phyloP scores from a whole-genome alignment of 1,140 invertebrate genomes.

The Asbolus verrucosus region DNA sequence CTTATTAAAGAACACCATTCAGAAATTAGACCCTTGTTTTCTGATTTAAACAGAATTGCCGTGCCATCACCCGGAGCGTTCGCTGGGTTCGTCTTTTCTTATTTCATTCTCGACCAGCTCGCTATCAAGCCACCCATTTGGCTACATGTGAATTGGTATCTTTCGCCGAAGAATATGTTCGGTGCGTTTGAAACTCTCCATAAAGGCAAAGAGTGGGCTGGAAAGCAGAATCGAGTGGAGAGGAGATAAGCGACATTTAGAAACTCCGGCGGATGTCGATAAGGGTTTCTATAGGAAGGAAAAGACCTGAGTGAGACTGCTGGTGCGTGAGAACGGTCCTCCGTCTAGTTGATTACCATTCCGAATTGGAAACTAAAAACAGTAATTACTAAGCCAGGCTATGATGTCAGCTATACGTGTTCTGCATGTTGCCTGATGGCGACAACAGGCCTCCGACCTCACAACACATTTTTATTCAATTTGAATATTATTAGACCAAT shows the following conservation, averaged over 20 bases:
- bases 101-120: constrained; percentile 18
- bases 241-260: constrained; percentile 35
- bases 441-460: constrained; percentile 37
- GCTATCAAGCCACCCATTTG: constrained; percentile 2
- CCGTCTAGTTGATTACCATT: constrained; percentile 53
- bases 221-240: constrained; percentile 32
- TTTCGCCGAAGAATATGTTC: constrained; percentile 17
- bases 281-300: constrained; percentile 45
- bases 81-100: constrained; percentile 3
- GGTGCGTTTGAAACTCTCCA: constrained; percentile 13
- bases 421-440: constrained; percentile 46
- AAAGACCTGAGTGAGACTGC: constrained; percentile 44
- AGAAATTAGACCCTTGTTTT: constrained; percentile 30
- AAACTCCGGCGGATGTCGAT: constrained; percentile 46
- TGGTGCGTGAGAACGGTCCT: constrained; percentile 52
- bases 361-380: constrained; percentile 56
- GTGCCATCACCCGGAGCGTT: constrained; percentile 9
- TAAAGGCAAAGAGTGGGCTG: constrained; percentile 31
- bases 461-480: constrained; percentile 36
- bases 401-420: constrained; percentile 55
- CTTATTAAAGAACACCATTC: constrained; percentile 4
- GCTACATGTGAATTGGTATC: constrained; percentile 19
- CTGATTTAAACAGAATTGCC: constrained; percentile 15
- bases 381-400: constrained; percentile 54
- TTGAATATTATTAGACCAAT: constrained; percentile 7